Conservation (phyloP, 1,140 invertebrate species). For the Atopsyche davidsoni region DNA sequence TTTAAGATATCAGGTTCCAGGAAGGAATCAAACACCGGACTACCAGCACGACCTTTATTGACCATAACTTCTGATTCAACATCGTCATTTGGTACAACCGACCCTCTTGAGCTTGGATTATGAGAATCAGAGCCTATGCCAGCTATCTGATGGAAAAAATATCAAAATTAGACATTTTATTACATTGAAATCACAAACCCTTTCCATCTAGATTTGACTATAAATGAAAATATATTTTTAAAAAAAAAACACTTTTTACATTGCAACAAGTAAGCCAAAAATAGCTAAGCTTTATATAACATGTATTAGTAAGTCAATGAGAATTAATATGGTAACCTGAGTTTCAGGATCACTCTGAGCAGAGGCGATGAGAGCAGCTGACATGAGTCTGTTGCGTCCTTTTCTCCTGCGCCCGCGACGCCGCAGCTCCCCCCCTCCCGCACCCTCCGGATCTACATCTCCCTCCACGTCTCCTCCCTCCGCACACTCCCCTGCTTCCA, state of each 20-base stretch:
- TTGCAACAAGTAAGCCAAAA: too few species aligned
- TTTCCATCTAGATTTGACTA: too few species aligned
- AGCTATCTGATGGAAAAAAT: constrained; percentile 40
- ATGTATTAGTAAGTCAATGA: too few species aligned
- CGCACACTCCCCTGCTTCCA: constrained; percentile 31
- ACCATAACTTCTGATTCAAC: constrained; percentile 35
- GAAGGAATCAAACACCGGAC: constrained; percentile 41
- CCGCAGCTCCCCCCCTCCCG: constrained; percentile 35
- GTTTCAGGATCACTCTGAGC: constrained; percentile 53
- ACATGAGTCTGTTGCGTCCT: constrained; percentile 44
- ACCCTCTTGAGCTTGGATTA: constrained; percentile 50
- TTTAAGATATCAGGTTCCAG: constrained; percentile 58
- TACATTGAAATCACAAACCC: too few species aligned
- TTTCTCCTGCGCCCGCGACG: constrained; percentile 42
- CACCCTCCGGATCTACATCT: constrained; percentile 28
- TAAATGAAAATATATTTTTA: too few species aligned
- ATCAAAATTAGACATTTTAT: not conserved
- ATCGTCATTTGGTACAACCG: constrained; percentile 38
- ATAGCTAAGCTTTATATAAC: too few species aligned
- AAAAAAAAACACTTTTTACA: too few species aligned
- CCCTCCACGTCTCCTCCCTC: constrained; percentile 24
- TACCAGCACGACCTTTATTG: constrained; percentile 29
- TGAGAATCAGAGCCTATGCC: constrained; percentile 51
- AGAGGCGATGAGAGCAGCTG: constrained; percentile 45
- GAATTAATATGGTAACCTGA: too few species aligned